Evolutionary conservation across 2,797 vertebrate genomes (phyloP), one percentile per base, ranked within the genome.

Genomic region (Esox lucius): DNA sequence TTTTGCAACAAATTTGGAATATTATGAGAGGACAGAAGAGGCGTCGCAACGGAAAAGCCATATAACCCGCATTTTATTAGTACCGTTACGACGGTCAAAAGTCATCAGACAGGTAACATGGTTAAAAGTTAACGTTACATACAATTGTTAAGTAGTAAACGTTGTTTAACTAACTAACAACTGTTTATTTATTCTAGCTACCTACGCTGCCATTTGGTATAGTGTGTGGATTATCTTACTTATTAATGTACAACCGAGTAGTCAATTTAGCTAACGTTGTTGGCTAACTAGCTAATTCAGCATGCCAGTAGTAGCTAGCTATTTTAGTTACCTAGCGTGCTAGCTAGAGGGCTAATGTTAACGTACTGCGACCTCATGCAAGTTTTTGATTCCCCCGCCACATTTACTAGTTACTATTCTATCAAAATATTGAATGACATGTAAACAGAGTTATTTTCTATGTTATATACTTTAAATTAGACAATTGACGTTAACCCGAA

Each of bases 1-100:
- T 33, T 56, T 62, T 35, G 9, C 13, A 61, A 35, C 68, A 73
- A 53, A 31, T 35, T 61, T 73, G 71, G 82, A 86, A 86, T 87
- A 87, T 87, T 87, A 87, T 87, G 86, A 81, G 73, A 66, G 71
- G 48, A n/a, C 26, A 16, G 28, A 65, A 64, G 69, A 68, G 68
- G 62, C 59, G 68, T 65, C 74, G 71, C 66, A 46, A 62, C 73
- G 62, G 56, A 68, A 80, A 76, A 76, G 67, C 53, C 64, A 39
- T 77, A 77, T 74, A 62, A 75, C 56, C 42, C 67, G 73, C 71
- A 49, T 61, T 61, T 46, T 46, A 46, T 61, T 26, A 26, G 56
- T 61, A 26, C 56, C 42, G 42, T 72, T 53, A 42, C 51, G 46
- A 68, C 79, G 66, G 75, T 61, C 22, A 24, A 77, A 31, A n/a